These are phyloP conservation scores for Micronycteris hirsuta DNA, from an alignment of 2,113 vertebrate genomes.

Conservation along the genomic window DNA sequence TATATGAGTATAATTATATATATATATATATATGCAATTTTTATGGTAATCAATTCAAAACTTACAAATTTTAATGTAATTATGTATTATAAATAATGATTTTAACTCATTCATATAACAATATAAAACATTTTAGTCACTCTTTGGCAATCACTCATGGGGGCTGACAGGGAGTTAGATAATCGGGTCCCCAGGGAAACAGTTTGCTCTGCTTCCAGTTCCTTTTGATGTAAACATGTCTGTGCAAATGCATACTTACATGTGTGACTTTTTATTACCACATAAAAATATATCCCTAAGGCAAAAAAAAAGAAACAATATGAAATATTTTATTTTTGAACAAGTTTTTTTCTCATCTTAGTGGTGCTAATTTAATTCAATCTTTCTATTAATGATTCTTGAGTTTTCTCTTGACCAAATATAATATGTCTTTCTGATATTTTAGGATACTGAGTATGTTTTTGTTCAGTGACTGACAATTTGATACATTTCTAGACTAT, in stretches of 20 bases:
- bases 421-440: neutral
- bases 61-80: neutral
- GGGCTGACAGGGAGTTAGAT: neutral
- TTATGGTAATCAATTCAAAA: neutral
- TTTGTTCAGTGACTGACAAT: neutral
- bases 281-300: neutral
- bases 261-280: neutral
- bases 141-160: neutral
- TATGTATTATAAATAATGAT: neutral
- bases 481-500: neutral
- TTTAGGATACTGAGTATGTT: neutral
- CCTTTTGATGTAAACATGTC: neutral
- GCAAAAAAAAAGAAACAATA: neutral
- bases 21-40: neutral
- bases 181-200: neutral
- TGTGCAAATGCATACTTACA: neutral
- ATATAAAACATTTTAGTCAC: neutral
- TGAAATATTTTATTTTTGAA: neutral
- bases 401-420: neutral
- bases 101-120: neutral
- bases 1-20: neutral
- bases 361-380: neutral
- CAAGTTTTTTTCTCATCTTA: neutral
- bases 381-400: neutral
- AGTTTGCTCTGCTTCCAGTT: neutral